These are phyloP conservation scores for Antidorcas marsupialis DNA, from an alignment of 2,113 vertebrate species.

Conservation along the genomic window DNA sequence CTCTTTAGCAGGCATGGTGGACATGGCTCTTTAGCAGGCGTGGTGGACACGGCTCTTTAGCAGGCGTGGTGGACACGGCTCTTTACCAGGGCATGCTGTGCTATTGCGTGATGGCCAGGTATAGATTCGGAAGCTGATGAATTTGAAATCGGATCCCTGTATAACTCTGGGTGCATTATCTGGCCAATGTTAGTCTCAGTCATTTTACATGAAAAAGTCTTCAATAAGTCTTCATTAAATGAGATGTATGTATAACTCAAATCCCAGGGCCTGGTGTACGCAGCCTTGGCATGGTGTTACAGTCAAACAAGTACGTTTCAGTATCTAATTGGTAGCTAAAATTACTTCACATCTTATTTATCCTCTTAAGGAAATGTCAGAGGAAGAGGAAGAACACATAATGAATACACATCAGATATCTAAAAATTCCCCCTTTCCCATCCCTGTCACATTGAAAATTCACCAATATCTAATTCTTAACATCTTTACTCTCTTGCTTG, in stretches of 20 bases:
- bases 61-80: rapidly evolving
- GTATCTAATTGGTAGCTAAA: neutral
- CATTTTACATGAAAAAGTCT: neutral
- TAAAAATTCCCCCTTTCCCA: neutral
- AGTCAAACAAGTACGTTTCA: neutral
- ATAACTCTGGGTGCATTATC: too few relatives aligned
- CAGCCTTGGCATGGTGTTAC: rapidly evolving
- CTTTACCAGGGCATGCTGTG: neutral
- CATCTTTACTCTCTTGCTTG: neutral
- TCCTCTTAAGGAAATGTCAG: neutral
- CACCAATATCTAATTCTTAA: neutral
- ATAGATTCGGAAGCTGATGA: neutral
- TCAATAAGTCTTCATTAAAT: too few relatives aligned
- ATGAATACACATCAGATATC: neutral
- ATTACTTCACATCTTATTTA: neutral
- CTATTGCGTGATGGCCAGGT: rapidly evolving
- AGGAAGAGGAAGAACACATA: neutral
- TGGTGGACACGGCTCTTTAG: too few relatives aligned
- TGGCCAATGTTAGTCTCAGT: neutral
- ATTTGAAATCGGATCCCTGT: neutral
- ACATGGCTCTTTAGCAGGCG: too few relatives aligned
- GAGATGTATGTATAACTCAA: neutral
- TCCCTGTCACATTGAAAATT: neutral
- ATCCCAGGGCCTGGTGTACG: neutral
- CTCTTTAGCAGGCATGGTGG: too few relatives aligned